Evolutionary conservation across 2,888 invertebrate species (phyloP).

Genomic region (Acholoe squamosa): DNA sequence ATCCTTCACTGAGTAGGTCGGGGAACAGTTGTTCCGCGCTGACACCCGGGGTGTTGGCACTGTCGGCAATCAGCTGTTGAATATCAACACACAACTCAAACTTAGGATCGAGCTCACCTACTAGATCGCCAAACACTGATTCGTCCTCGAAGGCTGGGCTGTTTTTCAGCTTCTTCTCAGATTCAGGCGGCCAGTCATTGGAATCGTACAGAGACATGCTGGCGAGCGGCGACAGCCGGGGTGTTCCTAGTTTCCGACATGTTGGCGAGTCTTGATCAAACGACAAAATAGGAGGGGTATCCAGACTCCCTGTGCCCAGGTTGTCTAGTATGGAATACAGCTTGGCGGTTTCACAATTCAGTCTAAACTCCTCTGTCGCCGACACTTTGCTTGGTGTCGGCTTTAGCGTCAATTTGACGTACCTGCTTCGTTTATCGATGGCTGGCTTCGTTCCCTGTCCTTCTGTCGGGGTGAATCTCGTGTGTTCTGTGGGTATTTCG

Average conservation of each 20-base stretch:
- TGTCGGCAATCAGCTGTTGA: conserved; percentile 90
- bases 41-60: conserved; percentile 77
- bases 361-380: background rate
- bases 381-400: conserved; percentile 49
- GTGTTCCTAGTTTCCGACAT: background rate
- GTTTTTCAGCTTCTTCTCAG: conserved; percentile 62
- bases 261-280: background rate
- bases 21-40: conserved; percentile 56
- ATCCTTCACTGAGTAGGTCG: conserved; percentile 34
- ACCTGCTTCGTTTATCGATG: background rate
- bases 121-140: conserved; percentile 78
- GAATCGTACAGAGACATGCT: conserved; percentile 60
- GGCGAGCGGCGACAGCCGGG: conserved; percentile 7
- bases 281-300: conserved; percentile 48
- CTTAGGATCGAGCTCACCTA: conserved; percentile 92
- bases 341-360: conserved; percentile 52
- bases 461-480: background rate
- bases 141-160: conserved; percentile 61
- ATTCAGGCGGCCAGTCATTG: conserved; percentile 62
- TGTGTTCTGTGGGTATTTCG: background rate
- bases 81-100: conserved; percentile 96
- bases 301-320: conserved; percentile 57
- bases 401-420: conserved; percentile 41
- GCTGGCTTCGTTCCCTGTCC: background rate
- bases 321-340: conserved; percentile 50